Evolutionary conservation across 2,113 vertebrate genomes (phyloP).

Genomic region (Myotis brandtii): DNA sequence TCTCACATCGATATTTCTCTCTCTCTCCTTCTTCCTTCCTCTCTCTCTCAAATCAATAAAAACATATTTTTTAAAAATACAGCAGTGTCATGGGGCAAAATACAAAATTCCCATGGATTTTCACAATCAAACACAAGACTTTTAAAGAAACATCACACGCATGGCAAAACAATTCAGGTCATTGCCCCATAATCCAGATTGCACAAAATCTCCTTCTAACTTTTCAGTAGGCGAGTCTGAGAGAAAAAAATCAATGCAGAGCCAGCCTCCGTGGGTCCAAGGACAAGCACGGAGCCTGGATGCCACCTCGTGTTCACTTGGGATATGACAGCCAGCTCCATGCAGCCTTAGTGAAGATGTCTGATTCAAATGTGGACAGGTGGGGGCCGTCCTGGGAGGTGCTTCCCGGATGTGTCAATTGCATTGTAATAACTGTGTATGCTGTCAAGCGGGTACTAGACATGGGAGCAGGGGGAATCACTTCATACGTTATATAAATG

Average conservation of each 20-base stretch:
- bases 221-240: too few relatives aligned
- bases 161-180: neutral
- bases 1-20: too few relatives aligned
- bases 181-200: neutral
- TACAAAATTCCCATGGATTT: neutral
- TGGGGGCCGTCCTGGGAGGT: neutral
- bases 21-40: too few relatives aligned
- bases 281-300: neutral
- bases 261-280: neutral
- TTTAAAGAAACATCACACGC: rapidly evolving
- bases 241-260: neutral
- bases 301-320: slow-evolving; percentile 39
- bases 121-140: neutral
- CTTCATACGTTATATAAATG: neutral
- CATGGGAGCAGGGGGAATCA: neutral
- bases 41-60: too few relatives aligned
- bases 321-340: neutral
- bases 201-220: neutral
- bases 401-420: neutral
- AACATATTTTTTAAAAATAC: neutral
- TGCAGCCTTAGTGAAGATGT: rapidly evolving
- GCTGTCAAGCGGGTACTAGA: neutral
- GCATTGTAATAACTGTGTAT: neutral
- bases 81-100: neutral
- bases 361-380: rapidly evolving